A percentile compares a stretch with the other conserved stretches of the same genome.
Conservation (phyloP, 2,113 vertebrate genomes). For the Phrynocephalus versicolor region DNA sequence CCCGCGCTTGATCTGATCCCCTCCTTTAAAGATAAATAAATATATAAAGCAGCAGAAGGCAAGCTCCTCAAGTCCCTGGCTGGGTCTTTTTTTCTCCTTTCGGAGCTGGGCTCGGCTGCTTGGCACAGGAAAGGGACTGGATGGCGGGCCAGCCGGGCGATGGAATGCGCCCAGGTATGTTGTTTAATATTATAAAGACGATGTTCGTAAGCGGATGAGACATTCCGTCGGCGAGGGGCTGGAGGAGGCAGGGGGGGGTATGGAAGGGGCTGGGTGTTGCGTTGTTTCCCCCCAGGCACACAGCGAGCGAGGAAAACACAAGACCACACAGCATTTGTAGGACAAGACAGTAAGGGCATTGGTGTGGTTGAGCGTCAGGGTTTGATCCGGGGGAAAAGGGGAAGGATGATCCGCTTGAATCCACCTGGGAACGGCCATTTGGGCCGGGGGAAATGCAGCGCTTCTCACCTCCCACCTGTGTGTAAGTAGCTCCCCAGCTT, state of each 20-base stretch:
- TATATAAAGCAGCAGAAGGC: not conserved
- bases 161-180: constrained; percentile 69
- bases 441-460: too few species aligned
- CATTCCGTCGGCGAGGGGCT: constrained; percentile 36
- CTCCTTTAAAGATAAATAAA: not conserved
- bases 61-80: constrained; percentile 41
- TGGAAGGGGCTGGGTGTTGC: not conserved
- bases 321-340: not conserved
- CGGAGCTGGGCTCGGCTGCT: constrained; percentile 46
- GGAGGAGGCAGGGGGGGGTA: constrained; percentile 5
- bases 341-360: not conserved
- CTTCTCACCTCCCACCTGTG: not conserved
- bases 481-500: not conserved
- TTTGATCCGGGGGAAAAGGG: too few species aligned
- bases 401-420: not conserved
- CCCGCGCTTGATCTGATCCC: not conserved
- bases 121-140: constrained; percentile 49
- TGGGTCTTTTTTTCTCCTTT: not conserved
- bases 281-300: not conserved
- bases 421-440: not conserved
- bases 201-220: constrained; percentile 42
- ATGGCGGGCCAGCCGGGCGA: constrained; percentile 47
- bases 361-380: not conserved
- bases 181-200: constrained; percentile 32
- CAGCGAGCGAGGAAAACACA: not conserved